Conservation (phyloP, 2,888 invertebrate species). For the Pinctada fucata region DNA sequence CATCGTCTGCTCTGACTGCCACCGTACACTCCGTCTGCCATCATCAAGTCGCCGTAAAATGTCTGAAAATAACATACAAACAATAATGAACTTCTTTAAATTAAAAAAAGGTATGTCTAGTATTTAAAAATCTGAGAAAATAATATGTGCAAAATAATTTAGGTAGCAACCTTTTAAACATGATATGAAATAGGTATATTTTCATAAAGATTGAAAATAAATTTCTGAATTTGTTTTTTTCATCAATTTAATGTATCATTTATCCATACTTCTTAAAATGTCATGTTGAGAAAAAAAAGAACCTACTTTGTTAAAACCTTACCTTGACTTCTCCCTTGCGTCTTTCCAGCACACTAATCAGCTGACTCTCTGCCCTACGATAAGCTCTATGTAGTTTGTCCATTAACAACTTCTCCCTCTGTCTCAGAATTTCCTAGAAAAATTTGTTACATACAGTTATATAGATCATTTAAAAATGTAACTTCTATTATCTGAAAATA, state of each 20-base stretch:
- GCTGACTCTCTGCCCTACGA: slow-evolving; percentile 71
- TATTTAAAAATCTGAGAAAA: not conserved
- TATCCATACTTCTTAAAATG: too few species aligned
- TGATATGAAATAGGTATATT: too few species aligned
- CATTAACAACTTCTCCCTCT: slow-evolving; percentile 70
- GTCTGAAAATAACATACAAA: slow-evolving; percentile 54
- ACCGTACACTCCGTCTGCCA: slow-evolving; percentile 72
- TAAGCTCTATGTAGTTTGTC: slow-evolving; percentile 71
- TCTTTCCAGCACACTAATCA: slow-evolving; percentile 64
- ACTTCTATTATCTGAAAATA: too few species aligned
- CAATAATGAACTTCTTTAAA: not conserved
- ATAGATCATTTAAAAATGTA: too few species aligned
- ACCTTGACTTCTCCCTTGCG: slow-evolving; percentile 74
- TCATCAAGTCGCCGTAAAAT: slow-evolving; percentile 73
- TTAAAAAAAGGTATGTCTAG: too few species aligned
- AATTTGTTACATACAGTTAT: not conserved
- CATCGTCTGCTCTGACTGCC: slow-evolving; percentile 72
- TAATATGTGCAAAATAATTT: not conserved
- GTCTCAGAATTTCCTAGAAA: slow-evolving; percentile 65
- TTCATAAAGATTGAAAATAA: too few species aligned
- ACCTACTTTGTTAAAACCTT: too few species aligned
- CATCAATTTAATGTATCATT: too few species aligned
- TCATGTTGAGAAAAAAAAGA: too few species aligned
- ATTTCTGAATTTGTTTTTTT: too few species aligned
- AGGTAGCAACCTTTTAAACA: not conserved